Evolutionary conservation across 2,888 invertebrate genomes (phyloP), one percentile per base, ranked within the genome.

Genomic region (Doris montereyensis): DNA sequence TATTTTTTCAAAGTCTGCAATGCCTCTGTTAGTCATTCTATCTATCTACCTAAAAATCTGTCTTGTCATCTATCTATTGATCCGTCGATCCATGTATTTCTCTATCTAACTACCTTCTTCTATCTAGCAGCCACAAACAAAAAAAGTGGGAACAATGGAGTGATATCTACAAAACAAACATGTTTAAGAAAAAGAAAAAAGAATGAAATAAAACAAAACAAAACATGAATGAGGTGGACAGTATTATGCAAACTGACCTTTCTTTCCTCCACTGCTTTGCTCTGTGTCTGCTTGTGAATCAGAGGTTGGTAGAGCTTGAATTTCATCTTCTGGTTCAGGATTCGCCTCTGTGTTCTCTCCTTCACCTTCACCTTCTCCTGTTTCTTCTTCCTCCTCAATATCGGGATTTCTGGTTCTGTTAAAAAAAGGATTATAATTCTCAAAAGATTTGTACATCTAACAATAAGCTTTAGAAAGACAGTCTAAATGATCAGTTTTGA

Each of bases 361-460:
- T 21, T 87, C 86, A 10, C 83, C 84, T 32, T 85, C 85, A 13
- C 79, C 83, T 70, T 86, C 84, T 24, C 81, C 86, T 57, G 81
- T 84, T 52, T 89, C 88, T 73, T 89, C 89, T 52, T 87, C 89
- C 77, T 86, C 85, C 71, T 87, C 85, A 58, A 89, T 89, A 76
- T 89, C 90, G 70, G 89, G 90, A 90, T 89, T 80, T 90, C 90
- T 52, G 90, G 90, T 70, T 91, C 91, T 89, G 81, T 13, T 82
- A 76, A 60, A 32, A 75, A 62, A 70, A n/a, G n/a, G n/a, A n/a
- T n/a, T n/a, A n/a, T n/a, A n/a, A n/a, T n/a, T n/a, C n/a, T n/a
- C n/a, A n/a, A n/a, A n/a, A n/a, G n/a, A n/a, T n/a, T n/a, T n/a
- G n/a, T n/a, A n/a, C n/a, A n/a, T n/a, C n/a, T n/a, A n/a, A n/a